Conservation (phyloP, 2,113 vertebrate species). For the Fregetta grallaria region DNA sequence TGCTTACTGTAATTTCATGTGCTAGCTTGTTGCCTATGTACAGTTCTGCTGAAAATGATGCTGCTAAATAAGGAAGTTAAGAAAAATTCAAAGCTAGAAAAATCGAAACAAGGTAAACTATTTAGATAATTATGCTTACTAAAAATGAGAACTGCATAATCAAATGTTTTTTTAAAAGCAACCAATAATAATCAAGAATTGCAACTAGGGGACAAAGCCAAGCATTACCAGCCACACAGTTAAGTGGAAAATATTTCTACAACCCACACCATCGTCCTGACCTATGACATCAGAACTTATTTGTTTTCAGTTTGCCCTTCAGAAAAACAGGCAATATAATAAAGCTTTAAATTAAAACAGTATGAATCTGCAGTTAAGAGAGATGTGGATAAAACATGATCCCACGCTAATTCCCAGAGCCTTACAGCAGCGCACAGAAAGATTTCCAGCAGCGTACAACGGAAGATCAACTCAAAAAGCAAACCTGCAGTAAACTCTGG, state of each 20-base stretch:
- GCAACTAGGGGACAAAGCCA: neutral
- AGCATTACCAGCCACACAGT: neutral
- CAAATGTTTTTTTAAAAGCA: neutral
- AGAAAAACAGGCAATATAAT: neutral
- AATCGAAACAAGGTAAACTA: neutral
- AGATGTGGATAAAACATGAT: neutral
- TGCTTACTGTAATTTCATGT: neutral
- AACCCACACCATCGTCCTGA: neutral
- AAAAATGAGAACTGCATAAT: neutral
- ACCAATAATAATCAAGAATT: neutral
- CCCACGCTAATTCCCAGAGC: neutral
- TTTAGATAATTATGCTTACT: neutral
- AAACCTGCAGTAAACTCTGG: neutral
- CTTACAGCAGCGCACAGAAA: neutral
- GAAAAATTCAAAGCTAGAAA: neutral
- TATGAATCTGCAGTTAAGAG: neutral
- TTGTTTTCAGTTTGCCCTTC: neutral
- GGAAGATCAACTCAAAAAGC: neutral
- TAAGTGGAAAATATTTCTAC: neutral
- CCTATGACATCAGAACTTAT: neutral
- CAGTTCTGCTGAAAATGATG: neutral
- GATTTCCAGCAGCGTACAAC: neutral
- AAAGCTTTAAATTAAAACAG: neutral
- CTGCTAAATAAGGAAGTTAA: neutral
- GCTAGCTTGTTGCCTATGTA: fast-evolving